Conservation (phyloP, 2,797 vertebrate genomes). For the Anniella stebbinsi region DNA sequence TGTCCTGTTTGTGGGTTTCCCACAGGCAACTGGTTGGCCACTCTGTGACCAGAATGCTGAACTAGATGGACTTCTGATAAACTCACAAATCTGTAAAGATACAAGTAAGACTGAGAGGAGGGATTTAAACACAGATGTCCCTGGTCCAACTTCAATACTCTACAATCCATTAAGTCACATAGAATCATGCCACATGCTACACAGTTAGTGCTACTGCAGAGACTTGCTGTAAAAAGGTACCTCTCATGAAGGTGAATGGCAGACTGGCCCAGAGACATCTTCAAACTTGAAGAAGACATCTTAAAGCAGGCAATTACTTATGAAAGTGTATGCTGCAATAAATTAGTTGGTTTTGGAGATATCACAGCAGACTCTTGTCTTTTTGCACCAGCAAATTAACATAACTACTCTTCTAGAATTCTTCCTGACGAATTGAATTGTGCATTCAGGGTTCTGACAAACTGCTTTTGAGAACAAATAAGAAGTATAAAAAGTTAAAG, state of each 20-base stretch:
- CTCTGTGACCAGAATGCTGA: no score
- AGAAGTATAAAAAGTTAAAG: constrained; percentile 34
- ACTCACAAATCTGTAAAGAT: no score
- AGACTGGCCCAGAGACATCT: neutral
- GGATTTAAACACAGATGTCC: neutral
- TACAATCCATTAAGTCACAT: neutral
- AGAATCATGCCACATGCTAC: neutral
- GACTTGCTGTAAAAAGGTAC: neutral
- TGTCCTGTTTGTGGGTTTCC: no score
- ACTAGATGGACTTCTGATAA: neutral
- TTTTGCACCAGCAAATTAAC: neutral
- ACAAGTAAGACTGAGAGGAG: neutral
- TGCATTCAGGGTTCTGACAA: neutral
- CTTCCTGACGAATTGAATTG: constrained; percentile 10
- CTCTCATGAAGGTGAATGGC: neutral
- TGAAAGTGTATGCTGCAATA: neutral
- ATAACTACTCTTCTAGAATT: neutral
- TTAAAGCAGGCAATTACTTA: neutral
- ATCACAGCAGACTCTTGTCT: no score
- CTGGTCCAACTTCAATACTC: neutral
- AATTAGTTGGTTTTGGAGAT: neutral
- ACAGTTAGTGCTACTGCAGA: neutral
- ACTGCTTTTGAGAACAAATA: neutral
- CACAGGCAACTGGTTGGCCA: no score
- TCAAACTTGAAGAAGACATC: neutral